A percentile compares a stretch with the other conserved stretches of the same genome.
Evolutionary conservation across 2,113 vertebrate species (phyloP).

Genomic region (Corythaixoides concolor): DNA sequence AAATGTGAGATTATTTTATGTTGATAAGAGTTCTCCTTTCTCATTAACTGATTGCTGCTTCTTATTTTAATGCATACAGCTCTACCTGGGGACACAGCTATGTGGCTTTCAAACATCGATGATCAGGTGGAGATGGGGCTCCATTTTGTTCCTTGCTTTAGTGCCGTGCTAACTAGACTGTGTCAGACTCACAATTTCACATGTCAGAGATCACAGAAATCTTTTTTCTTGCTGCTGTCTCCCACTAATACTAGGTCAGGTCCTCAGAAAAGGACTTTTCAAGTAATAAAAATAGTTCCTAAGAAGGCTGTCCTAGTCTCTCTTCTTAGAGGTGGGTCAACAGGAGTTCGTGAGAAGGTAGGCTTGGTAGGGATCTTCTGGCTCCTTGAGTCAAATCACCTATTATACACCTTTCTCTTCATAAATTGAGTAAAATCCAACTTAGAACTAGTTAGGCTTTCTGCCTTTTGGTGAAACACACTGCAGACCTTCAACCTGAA

Average conservation of each 20-base stretch:
- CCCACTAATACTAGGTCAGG: neutral
- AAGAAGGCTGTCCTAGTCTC: neutral
- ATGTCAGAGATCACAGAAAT: neutral
- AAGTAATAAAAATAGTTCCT: neutral
- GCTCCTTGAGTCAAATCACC: neutral
- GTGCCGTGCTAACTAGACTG: neutral
- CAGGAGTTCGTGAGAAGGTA: neutral
- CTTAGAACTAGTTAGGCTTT: neutral
- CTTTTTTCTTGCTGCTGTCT: neutral
- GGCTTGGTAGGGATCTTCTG: neutral
- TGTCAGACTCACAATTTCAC: neutral
- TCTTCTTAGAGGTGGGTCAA: neutral
- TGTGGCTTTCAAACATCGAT: neutral
- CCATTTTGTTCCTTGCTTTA: neutral
- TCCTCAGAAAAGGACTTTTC: neutral
- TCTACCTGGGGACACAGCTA: neutral
- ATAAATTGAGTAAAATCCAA: neutral
- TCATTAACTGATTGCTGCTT: conserved; percentile 44
- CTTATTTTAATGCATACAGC: neutral
- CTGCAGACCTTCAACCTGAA: neutral
- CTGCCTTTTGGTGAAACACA: neutral
- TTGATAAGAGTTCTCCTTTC: neutral
- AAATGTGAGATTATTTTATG: conserved; percentile 28
- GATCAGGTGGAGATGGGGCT: neutral
- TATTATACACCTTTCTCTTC: neutral